These are phyloP conservation scores for Cerastis leucographa DNA, from an alignment of 2,888 invertebrate genomes.

Conservation along the genomic window DNA sequence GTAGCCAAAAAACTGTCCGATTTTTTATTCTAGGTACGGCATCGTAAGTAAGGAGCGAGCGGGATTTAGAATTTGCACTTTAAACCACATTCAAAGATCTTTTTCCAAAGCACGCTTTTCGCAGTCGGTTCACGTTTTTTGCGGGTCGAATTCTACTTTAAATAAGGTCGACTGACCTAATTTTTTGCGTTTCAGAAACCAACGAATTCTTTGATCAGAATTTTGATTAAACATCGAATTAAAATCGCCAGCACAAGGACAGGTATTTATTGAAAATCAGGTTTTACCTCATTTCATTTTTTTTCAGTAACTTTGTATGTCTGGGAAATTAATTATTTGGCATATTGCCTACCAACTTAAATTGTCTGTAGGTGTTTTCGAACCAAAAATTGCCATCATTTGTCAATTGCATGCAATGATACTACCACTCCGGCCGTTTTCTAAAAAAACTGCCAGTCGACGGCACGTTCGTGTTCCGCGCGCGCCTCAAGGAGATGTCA, in stretches of 20 bases:
- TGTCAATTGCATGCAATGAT: neutral
- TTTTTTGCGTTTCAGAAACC: constrained; percentile 19
- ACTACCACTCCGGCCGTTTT: no score
- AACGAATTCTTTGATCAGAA: neutral
- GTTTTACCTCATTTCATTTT: neutral
- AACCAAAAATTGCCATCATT: neutral
- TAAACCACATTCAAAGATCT: constrained; percentile 24
- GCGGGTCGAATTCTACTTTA: constrained; percentile 16
- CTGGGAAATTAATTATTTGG: neutral
- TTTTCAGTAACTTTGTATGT: neutral
- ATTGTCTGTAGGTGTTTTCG: neutral
- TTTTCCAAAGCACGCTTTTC: constrained; percentile 10
- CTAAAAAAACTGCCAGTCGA: no score
- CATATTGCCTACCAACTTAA: neutral
- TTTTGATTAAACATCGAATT: neutral
- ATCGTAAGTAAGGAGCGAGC: no score
- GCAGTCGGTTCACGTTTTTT: constrained; percentile 38
- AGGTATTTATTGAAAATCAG: neutral
- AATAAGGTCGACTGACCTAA: constrained; percentile 15
- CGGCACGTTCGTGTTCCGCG: no score
- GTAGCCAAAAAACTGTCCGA: neutral
- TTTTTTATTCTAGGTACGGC: neutral
- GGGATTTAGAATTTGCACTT: constrained; percentile 25
- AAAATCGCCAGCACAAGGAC: neutral
- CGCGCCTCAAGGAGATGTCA: no score